Percentiles rank a stretch among this genome's conserved stretches.
Conservation (phyloP, 1,140 invertebrate genomes). For the Onthophagus taurus region DNA sequence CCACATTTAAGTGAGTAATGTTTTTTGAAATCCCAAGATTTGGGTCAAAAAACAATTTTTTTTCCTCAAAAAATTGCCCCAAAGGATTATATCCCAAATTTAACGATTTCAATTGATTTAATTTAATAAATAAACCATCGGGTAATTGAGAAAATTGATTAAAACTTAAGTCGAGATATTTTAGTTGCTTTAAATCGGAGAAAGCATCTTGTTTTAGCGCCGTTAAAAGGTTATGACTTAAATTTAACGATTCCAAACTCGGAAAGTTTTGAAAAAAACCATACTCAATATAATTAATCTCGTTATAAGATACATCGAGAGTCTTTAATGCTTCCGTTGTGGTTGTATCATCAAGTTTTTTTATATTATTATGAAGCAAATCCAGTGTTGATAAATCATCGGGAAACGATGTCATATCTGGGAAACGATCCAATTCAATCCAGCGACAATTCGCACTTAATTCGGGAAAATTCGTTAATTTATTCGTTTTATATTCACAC, state of each 20-base stretch:
- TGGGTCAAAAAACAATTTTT: constrained; percentile 14
- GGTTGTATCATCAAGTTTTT: neutral
- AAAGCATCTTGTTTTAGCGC: constrained; percentile 38
- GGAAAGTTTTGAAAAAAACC: neutral
- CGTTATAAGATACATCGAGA: constrained; percentile 5
- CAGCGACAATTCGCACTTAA: constrained; percentile 1
- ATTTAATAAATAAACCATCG: constrained; percentile 18
- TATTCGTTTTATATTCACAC: constrained; percentile 4
- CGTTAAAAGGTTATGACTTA: constrained; percentile 42
- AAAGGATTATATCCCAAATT: constrained; percentile 32
- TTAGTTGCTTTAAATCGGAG: constrained; percentile 33
- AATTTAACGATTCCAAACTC: constrained; percentile 35
- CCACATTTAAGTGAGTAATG: constrained; percentile 23
- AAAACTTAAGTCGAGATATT: constrained; percentile 38
- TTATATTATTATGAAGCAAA: neutral
- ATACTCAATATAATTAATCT: constrained; percentile 2
- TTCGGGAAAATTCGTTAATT: constrained; percentile 7
- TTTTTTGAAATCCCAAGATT: constrained; percentile 21
- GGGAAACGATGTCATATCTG: neutral
- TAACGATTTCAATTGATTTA: constrained; percentile 20
- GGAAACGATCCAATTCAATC: constrained; percentile 2
- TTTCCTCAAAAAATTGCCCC: constrained; percentile 19
- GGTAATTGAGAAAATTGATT: constrained; percentile 26
- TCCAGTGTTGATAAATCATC: neutral
- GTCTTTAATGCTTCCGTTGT: neutral